These are phyloP conservation scores for Anser cygnoides DNA, from an alignment of 2,113 vertebrate species.

Conservation along the genomic window DNA sequence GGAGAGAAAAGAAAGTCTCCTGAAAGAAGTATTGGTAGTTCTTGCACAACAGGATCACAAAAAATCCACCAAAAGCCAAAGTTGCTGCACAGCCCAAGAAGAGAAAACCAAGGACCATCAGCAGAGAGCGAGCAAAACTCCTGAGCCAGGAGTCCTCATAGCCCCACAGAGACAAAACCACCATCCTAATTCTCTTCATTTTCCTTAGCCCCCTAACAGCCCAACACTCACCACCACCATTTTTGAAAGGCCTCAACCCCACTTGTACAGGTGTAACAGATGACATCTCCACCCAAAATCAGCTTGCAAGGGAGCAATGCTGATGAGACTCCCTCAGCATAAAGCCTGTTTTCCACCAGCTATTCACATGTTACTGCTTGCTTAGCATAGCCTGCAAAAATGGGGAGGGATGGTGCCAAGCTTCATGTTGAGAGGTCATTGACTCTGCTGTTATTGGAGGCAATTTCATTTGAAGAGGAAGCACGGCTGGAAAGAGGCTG, in stretches of 20 bases:
- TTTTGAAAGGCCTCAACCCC: not conserved
- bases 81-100: not conserved
- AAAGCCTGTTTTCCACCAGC: not conserved
- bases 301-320: not conserved
- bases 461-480: not conserved
- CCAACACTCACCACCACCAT: rapidly evolving
- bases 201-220: rapidly evolving
- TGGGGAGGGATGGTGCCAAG: not conserved
- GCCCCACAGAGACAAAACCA: rapidly evolving
- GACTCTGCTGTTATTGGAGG: not conserved
- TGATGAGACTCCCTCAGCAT: not conserved
- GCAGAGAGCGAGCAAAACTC: not conserved
- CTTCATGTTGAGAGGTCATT: not conserved
- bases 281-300: not conserved
- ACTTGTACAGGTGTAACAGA: not conserved
- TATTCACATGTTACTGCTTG: not conserved
- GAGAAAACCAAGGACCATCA: not conserved
- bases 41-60: not conserved
- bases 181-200: rapidly evolving
- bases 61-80: not conserved
- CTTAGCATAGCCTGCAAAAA: not conserved
- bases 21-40: constrained; percentile 32
- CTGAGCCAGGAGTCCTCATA: not conserved
- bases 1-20: constrained; percentile 6
- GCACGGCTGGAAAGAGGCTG: not conserved